Base-by-base conservation (phyloP, 2,113 vertebrate genomes). In the Hyperopisus bebe region DNA sequence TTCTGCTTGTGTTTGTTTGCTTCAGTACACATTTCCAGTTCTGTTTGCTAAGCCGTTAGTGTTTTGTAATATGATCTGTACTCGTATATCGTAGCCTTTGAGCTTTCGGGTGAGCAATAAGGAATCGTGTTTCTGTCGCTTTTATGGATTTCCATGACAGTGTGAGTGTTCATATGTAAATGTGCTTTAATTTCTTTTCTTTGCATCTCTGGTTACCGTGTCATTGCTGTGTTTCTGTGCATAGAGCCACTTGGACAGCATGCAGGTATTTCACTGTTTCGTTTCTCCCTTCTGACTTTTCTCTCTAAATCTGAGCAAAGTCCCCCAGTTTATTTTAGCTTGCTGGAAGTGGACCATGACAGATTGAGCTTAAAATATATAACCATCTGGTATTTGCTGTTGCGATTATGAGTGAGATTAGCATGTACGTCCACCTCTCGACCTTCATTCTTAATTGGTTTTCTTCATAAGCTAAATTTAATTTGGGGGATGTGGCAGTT, bases 191-290 rank as follows among this genome's bases (percentile, higher is more conserved):
- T 93, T 96, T 96, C 95, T 94, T 96, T 96, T 95, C 94, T 94
- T 84, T 90, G 88, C 91, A 89, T 95, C 93, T 94, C 94, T 95
- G 95, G 95, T 96, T 92, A 93, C 94, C 95, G 94, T 97, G 95
- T 94, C 95, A 94, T 93, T 93, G 93, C 90, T 95, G 93, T 96
- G 94, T 95, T 94, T 95, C 95, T 96, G 93, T 97, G 96, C 96
- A 96, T 94, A 99, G 98, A 98, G 95, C 97, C 96, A 98, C 96
- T 96, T 99, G 98, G 98, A 99, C 97, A 97, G 97, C 97, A 98
- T 99, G 98, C 98, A 99, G 98, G 98, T 99, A 99, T 96, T 97
- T 95, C 95, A 94, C 91, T 90, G 88, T 80, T 80, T 90, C 91
- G 92, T 89, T 95, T 95, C 92, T 89, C 92, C 93, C 93, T 88